A percentile compares a stretch with the other conserved stretches of the same genome.
Conservation (phyloP, 2,888 invertebrate species). For the Bedellia somnulentella region DNA sequence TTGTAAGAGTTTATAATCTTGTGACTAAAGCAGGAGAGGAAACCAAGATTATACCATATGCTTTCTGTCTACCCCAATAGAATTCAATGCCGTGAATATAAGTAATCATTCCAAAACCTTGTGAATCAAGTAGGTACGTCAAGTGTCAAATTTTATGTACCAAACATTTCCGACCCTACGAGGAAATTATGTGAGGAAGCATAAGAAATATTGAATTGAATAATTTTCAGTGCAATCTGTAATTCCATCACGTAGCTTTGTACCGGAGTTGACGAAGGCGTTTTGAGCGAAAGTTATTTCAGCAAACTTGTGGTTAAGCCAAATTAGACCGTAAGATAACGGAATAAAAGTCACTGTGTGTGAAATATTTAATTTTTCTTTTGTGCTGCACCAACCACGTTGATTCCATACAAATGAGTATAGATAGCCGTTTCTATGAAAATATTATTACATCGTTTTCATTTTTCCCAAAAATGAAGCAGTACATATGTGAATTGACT, state of each 20-base stretch:
- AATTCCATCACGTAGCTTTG: constrained; percentile 47
- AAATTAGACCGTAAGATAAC: not conserved
- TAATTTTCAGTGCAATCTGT: constrained; percentile 11
- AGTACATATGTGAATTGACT: not conserved
- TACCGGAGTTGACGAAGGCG: constrained; percentile 52
- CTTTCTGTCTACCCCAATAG: not conserved
- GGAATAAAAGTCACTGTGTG: not conserved
- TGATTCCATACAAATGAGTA: constrained; percentile 42
- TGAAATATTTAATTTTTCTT: not conserved
- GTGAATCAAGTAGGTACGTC: not conserved
- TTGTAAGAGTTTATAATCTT: not conserved
- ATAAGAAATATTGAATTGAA: constrained; percentile 2
- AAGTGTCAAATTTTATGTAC: not conserved
- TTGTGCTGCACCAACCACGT: constrained; percentile 18
- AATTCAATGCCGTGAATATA: not conserved
- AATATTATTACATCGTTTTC: constrained; percentile 20
- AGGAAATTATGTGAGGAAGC: not conserved
- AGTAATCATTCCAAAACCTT: not conserved
- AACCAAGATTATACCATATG: not conserved
- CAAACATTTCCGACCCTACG: not conserved
- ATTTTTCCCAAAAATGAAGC: constrained; percentile 15
- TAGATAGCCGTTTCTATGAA: constrained; percentile 13
- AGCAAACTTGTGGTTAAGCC: constrained; percentile 14
- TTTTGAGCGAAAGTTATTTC: constrained; percentile 44
- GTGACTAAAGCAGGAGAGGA: not conserved